phyloP scores from a whole-genome alignment of 2,113 vertebrate genomes.

The Camelus dromedarius region DNA sequence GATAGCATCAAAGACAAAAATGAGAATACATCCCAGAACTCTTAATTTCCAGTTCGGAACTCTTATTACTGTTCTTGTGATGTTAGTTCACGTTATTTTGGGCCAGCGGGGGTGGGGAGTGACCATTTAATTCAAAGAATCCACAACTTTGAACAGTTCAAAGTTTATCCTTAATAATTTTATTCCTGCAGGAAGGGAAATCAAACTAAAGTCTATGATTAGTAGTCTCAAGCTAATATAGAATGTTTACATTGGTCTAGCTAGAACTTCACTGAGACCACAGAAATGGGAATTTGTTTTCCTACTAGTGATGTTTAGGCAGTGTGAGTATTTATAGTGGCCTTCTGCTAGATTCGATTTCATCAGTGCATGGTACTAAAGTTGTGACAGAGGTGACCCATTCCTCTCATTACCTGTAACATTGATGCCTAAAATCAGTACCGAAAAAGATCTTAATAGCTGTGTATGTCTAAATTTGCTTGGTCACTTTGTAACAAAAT shows the following conservation, averaged over 20 bases:
- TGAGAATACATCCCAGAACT: neutral
- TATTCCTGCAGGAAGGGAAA: neutral
- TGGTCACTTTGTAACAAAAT: neutral
- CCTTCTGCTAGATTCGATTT: neutral
- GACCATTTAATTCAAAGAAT: neutral
- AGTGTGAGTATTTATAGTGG: neutral
- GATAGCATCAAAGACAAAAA: neutral
- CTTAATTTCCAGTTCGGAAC: neutral
- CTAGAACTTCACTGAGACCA: neutral
- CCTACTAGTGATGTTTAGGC: neutral
- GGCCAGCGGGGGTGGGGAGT: neutral
- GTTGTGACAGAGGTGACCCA: neutral
- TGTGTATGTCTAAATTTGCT: neutral
- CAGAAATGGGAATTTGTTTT: neutral
- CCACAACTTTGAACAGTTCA: neutral
- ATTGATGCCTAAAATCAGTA: neutral
- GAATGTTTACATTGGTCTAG: neutral
- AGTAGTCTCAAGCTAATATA: neutral
- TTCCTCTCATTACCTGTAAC: neutral
- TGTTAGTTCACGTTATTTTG: neutral
- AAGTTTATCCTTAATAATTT: neutral
- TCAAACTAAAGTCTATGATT: neutral
- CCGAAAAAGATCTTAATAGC: neutral
- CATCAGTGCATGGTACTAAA: neutral
- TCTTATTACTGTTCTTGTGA: neutral